These are phyloP conservation scores for Thaleichthys pacificus DNA, from an alignment of 2,797 vertebrate species.

Conservation along the genomic window DNA sequence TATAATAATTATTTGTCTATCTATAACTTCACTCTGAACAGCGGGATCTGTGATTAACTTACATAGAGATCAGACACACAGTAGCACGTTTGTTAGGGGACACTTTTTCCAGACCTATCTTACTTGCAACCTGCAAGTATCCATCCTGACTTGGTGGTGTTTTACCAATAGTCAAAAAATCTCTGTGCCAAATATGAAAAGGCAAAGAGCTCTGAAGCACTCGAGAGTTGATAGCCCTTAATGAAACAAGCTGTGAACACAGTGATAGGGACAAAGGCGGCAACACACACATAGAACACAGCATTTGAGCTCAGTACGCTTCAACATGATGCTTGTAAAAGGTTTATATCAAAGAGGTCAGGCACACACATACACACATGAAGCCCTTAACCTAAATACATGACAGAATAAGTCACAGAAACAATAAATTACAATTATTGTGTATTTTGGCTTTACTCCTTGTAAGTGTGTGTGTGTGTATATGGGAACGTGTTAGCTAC, in stretches of 20 bases:
- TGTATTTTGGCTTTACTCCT: constrained; percentile 2
- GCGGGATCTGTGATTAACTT: constrained; percentile 64
- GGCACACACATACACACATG: constrained; percentile 13
- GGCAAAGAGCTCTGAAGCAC: constrained; percentile 12
- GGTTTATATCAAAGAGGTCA: too few relatives aligned
- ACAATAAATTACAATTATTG: background rate
- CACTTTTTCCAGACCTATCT: background rate
- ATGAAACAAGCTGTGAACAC: constrained; percentile 41
- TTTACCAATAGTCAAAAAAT: constrained; percentile 15
- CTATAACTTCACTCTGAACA: constrained; percentile 51
- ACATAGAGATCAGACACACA: constrained; percentile 20
- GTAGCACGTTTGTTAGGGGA: background rate
- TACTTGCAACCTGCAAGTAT: background rate
- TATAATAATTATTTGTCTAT: constrained; percentile 9
- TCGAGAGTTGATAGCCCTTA: constrained; percentile 22
- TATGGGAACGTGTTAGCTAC: background rate
- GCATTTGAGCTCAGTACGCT: too few relatives aligned
- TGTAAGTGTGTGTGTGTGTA: constrained; percentile 10
- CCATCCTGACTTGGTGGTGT: constrained; percentile 10
- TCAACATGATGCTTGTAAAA: too few relatives aligned
- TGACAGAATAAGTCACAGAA: background rate
- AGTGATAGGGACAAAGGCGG: constrained; percentile 1
- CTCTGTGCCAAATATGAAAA: background rate
- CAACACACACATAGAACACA: background rate
- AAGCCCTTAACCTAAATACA: constrained; percentile 10